Evolutionary conservation across 2,888 invertebrate species (phyloP).

Genomic region (Ormyrus labotus): DNA sequence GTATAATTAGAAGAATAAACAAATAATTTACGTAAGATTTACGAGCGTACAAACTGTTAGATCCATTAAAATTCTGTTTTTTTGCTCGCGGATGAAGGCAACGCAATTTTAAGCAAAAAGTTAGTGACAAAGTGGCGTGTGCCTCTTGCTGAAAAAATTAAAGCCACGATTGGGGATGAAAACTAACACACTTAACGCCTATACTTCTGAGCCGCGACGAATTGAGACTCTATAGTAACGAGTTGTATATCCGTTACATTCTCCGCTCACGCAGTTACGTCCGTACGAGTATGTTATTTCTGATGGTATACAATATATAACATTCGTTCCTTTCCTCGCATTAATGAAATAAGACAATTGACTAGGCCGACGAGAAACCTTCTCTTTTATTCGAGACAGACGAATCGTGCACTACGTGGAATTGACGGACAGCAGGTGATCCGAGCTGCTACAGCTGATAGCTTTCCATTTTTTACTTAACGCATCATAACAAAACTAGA

Average conservation of each 20-base stretch:
- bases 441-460: too few relatives aligned
- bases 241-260: slow-evolving; percentile 48
- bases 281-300: background rate
- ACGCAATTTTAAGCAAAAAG: too few relatives aligned
- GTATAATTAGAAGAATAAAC: background rate
- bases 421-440: slow-evolving; percentile 20
- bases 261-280: background rate
- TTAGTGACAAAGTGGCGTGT: too few relatives aligned
- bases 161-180: too few relatives aligned
- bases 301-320: background rate
- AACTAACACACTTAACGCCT: too few relatives aligned
- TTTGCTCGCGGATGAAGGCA: too few relatives aligned
- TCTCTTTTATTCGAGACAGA: background rate
- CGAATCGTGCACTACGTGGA: background rate
- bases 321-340: background rate
- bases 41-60: slow-evolving; percentile 9
- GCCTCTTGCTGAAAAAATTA: too few relatives aligned
- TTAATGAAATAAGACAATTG: slow-evolving; percentile 38
- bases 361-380: background rate
- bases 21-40: slow-evolving; percentile 21
- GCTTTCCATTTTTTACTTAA: too few relatives aligned
- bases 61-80: slow-evolving; percentile 15
- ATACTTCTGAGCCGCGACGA: background rate
- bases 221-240: slow-evolving; percentile 17
- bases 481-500: too few relatives aligned